Evolutionary conservation across 1,140 invertebrate species (phyloP).

Genomic region (Tetranychus cinnabarinus): DNA sequence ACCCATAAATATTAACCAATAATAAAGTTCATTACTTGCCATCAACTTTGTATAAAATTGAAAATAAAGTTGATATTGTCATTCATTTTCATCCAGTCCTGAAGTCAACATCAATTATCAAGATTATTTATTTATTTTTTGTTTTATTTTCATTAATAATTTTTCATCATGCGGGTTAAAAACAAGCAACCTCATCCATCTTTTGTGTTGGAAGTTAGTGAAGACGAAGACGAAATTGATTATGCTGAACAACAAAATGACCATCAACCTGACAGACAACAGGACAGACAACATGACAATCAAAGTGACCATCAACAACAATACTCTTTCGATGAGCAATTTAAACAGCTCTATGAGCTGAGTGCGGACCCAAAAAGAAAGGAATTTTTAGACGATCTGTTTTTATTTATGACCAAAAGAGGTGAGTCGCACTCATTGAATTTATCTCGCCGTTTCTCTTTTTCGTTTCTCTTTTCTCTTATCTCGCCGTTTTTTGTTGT

Average conservation of each 20-base stretch:
- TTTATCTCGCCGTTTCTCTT: background rate
- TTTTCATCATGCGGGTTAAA: constrained; percentile 64
- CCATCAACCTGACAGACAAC: no score
- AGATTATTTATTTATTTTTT: no score
- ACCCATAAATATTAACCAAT: no score
- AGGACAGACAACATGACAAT: constrained; percentile 27
- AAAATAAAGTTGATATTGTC: no score
- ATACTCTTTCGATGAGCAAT: constrained; percentile 15
- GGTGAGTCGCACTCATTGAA: constrained; percentile 19
- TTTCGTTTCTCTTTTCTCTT: background rate
- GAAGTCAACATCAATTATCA: no score
- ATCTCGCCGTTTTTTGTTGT: background rate
- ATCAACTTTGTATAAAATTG: no score
- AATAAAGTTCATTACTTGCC: no score
- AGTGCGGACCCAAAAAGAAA: constrained; percentile 29
- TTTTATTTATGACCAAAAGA: constrained; percentile 33
- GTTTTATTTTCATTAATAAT: background rate
- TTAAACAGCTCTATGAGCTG: constrained; percentile 29
- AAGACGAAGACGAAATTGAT: constrained; percentile 35
- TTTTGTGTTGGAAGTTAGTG: constrained; percentile 44
- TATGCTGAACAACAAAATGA: no score
- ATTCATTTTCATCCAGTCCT: no score
- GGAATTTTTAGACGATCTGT: constrained; percentile 33
- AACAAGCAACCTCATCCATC: constrained; percentile 58
- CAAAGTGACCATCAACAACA: background rate